Evolutionary conservation across 2,888 invertebrate species (phyloP), one percentile per base, ranked within the genome.

Genomic region (Copidosoma aretas): DNA sequence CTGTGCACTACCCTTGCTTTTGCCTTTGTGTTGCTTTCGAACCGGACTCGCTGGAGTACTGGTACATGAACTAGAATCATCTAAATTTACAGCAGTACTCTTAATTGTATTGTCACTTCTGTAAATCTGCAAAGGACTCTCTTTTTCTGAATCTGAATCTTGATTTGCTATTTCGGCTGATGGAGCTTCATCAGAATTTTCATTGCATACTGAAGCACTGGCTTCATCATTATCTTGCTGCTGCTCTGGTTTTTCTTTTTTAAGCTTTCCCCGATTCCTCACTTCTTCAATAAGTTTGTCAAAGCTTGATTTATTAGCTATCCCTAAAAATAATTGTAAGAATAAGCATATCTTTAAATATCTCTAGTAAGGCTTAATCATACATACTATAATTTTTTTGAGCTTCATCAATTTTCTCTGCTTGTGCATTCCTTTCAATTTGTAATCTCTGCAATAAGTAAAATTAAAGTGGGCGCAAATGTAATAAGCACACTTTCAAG

Each of bases 341-440:
- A n/a, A 49, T 49, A 24, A 24, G 24, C 8, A 68, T 59, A 43
- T 53, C 21, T 56, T n/a, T 53, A 46, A 46, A 5, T 46, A n/a
- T n/a, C n/a, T n/a, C n/a, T n/a, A n/a, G n/a, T n/a, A n/a, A n/a
- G n/a, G n/a, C n/a, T n/a, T n/a, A n/a, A n/a, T n/a, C n/a, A n/a
- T 67, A 81, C 82, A 80, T 77, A 84, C 84, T 75, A 75, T 86
- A 85, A 71, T 83, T 80, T 65, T 80, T 80, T 60, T 84, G 82
- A 49, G 81, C 82, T 57, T 82, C 78, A 65, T 85, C 84, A 69
- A 85, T 84, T 10, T 79, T 60, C 68, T 80, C 81, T 60, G 81
- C 77, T 74, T 82, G 82, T 4, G 81, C 77, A 70, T 82, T 84
- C 71, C 80, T 80, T 66, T 82, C 80, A 1, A 84, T 69, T 73